Percentiles rank a stretch among this genome's conserved stretches.
These are phyloP conservation scores for Nephrocerus scutellatus DNA, from an alignment of 2,888 invertebrate genomes.

Conservation along the genomic window DNA sequence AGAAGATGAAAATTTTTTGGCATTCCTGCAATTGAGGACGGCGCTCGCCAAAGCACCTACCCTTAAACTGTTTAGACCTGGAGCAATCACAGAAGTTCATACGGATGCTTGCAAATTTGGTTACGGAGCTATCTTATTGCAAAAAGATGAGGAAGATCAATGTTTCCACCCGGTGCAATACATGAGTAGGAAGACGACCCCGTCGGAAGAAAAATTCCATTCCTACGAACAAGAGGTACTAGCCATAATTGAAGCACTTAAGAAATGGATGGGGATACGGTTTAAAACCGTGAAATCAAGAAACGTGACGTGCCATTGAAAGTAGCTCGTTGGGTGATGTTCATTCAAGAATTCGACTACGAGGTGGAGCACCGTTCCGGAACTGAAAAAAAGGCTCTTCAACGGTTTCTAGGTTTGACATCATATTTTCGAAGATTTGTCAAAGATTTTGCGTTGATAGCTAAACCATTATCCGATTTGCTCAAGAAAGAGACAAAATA, in stretches of 20 bases:
- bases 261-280: conserved; percentile 20
- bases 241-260: conserved; percentile 24
- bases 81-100: conserved; percentile 4
- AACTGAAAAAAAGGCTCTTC: conserved; percentile 5
- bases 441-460: conserved; percentile 25
- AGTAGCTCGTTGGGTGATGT: conserved; percentile 20
- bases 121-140: conserved; percentile 23
- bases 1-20: conserved; percentile 14
- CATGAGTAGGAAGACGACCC: conserved; percentile 24
- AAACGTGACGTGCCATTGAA: conserved; percentile 9
- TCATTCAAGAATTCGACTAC: conserved; percentile 21
- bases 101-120: conserved; percentile 19
- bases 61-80: conserved; percentile 4
- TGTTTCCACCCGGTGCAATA: conserved; percentile 25
- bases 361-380: conserved; percentile 18
- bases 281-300: conserved; percentile 22
- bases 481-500: conserved; percentile 16
- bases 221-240: conserved; percentile 28
- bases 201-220: conserved; percentile 21
- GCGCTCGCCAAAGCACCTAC: conserved; percentile 4
- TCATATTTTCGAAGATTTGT: conserved; percentile 16
- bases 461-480: conserved; percentile 33
- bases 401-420: conserved; percentile 17
- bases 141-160: conserved; percentile 20
- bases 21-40: conserved; percentile 5